Conservation (phyloP, 2,888 invertebrate genomes). For the Pocota personata region DNA sequence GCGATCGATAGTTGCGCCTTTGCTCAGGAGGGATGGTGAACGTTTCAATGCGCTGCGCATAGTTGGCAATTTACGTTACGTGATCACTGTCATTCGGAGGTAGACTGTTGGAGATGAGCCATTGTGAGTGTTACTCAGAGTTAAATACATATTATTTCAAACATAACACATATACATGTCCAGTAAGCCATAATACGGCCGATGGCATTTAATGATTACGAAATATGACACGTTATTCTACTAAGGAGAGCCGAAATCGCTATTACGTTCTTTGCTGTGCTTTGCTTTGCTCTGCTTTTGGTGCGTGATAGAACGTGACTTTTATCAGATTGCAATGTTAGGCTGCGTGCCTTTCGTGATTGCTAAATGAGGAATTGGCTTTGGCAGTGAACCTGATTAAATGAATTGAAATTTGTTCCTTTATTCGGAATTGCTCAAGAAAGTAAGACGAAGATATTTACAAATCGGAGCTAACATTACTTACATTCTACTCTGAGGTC, state of each 20-base stretch:
- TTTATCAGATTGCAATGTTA: too few species aligned
- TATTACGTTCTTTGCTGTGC: too few species aligned
- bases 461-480: too few species aligned
- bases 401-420: too few species aligned
- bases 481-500: too few species aligned
- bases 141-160: neutral
- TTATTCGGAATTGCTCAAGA: too few species aligned
- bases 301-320: too few species aligned
- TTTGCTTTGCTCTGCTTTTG: too few species aligned
- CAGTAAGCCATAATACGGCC: neutral
- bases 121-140: neutral
- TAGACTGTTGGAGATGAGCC: constrained; percentile 27
- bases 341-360: too few species aligned
- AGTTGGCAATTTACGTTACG: constrained; percentile 42
- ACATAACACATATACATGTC: constrained; percentile 5
- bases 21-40: constrained; percentile 13
- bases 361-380: too few species aligned
- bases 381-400: too few species aligned
- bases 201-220: constrained; percentile 39
- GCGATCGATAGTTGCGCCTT: constrained; percentile 23
- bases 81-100: constrained; percentile 24
- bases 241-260: neutral
- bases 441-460: too few species aligned
- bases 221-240: neutral
- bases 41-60: constrained; percentile 21